phyloP scores from a whole-genome alignment of 2,888 invertebrate genomes.

The Tolmerus cingulatus region DNA sequence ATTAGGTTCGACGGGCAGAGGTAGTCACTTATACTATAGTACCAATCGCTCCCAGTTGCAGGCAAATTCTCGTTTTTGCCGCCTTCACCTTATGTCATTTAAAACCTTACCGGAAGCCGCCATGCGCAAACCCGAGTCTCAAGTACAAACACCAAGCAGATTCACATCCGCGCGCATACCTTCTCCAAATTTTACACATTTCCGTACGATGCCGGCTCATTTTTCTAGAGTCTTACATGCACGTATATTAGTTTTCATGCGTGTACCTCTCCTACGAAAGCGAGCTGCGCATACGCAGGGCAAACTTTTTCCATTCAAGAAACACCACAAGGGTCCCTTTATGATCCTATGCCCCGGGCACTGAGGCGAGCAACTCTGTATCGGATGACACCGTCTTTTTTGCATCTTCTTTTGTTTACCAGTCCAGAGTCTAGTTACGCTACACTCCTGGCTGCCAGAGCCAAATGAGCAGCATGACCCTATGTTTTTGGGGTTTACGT shows the following conservation, averaged over 20 bases:
- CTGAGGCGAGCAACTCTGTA: conserved; percentile 30
- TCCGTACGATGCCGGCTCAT: neutral
- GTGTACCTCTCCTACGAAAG: conserved; percentile 6
- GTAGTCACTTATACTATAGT: neutral
- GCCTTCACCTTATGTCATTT: conserved; percentile 36
- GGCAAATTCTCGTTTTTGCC: neutral
- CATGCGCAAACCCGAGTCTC: conserved; percentile 4
- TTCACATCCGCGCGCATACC: neutral
- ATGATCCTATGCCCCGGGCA: conserved; percentile 25
- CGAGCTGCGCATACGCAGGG: conserved; percentile 46
- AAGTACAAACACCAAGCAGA: neutral
- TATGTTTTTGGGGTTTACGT: neutral
- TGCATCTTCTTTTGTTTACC: conserved; percentile 26
- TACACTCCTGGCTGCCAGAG: neutral
- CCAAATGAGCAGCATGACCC: neutral
- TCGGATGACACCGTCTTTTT: conserved; percentile 27
- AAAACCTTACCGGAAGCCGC: conserved; percentile 38
- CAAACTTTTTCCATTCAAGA: conserved; percentile 45
- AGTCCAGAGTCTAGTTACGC: conserved; percentile 2
- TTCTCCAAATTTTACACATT: neutral
- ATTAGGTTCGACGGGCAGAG: neutral
- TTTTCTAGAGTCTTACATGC: neutral
- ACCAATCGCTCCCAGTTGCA: neutral
- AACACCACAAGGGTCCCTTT: conserved; percentile 42
- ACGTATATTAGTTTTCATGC: neutral